These are phyloP conservation scores for Leptoteleia sp. DNA, from an alignment of 1,140 invertebrate species.

Conservation along the genomic window DNA sequence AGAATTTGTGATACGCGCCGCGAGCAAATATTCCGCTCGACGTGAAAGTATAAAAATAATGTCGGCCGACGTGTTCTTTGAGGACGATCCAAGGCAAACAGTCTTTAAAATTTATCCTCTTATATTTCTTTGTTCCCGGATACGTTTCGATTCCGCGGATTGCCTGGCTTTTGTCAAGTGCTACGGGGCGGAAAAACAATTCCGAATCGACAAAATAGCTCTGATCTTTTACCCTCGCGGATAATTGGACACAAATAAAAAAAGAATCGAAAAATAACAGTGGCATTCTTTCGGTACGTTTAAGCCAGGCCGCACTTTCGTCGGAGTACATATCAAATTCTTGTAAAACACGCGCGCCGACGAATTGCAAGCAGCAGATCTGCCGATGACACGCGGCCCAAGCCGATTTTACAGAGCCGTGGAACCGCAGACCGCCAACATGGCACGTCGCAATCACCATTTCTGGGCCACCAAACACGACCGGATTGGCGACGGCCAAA, in stretches of 20 bases:
- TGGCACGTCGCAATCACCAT: constrained; percentile 51
- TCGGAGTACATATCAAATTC: constrained; percentile 3
- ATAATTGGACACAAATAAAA: constrained; percentile 26
- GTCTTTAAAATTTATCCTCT: constrained; percentile 65
- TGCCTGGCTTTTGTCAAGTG: constrained; percentile 52
- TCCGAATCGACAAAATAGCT: constrained; percentile 29
- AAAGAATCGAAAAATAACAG: constrained; percentile 15
- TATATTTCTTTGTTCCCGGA: constrained; percentile 54
- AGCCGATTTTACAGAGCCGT: constrained; percentile 30
- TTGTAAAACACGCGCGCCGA: constrained; percentile 29
- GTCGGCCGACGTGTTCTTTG: constrained; percentile 29
- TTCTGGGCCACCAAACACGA: constrained; percentile 38
- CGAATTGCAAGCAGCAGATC: constrained; percentile 47
- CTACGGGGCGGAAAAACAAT: constrained; percentile 54
- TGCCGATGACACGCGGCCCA: constrained; percentile 51
- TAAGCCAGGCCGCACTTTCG: neutral
- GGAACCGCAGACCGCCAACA: constrained; percentile 63
- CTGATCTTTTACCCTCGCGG: constrained; percentile 20
- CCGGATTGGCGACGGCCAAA: constrained; percentile 15
- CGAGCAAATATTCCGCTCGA: constrained; percentile 38
- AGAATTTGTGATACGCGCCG: constrained; percentile 54
- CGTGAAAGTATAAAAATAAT: constrained; percentile 52
- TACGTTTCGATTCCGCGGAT: constrained; percentile 43
- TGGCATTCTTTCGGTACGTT: constrained; percentile 1
- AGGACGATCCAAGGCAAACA: constrained; percentile 62